Base-by-base conservation (phyloP, 2,113 vertebrate species). In the Heterochromis multidens region DNA sequence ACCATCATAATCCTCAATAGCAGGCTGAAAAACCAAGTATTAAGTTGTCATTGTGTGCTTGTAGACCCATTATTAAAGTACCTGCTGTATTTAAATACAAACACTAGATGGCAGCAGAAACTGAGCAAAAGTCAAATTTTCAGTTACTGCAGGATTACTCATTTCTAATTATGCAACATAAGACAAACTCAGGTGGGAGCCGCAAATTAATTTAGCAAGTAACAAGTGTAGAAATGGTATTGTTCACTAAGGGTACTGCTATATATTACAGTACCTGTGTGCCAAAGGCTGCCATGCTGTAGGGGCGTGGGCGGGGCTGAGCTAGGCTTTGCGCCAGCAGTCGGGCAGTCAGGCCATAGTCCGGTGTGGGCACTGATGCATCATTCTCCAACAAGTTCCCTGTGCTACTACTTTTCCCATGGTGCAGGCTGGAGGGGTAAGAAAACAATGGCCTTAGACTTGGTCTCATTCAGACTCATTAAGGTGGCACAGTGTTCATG, bases 331-430 rank as follows among this genome's bases (percentile, higher is more conserved):
- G 98, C 0, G 96, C 81, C 1, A 97, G 95, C 94, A 99, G 97
- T 82, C 96, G 97, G n/a, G 98, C 97, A 1, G 97, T 95, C 95
- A 98, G 96, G 93, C 97, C 96, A 0, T 99, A 99, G 95, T 99
- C 99, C 0, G 99, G 97, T 0, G 97, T 97, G 0, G 98, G 99
- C 90, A 99, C 89, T 65, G 97, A 96, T 81, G 96, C 94, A 93
- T 99, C 99, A 0, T 97, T 98, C 96, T 99, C 98, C 94, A 99
- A 95, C 13, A 99, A 94, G 93, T 99, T 99, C 21, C 99, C 99
- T 0, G 98, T 99, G 96, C 99, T 99, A 97, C 98, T 99, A 96
- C 99, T 99, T 94, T 99, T 99, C 65, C 98, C 97, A 63, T 97
- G 98, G 90, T 98, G 97, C 90, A 99, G 96, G 89, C 98, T 99